Evolutionary conservation across 2,888 invertebrate species (phyloP).

Genomic region (Linnaemya vulpina): DNA sequence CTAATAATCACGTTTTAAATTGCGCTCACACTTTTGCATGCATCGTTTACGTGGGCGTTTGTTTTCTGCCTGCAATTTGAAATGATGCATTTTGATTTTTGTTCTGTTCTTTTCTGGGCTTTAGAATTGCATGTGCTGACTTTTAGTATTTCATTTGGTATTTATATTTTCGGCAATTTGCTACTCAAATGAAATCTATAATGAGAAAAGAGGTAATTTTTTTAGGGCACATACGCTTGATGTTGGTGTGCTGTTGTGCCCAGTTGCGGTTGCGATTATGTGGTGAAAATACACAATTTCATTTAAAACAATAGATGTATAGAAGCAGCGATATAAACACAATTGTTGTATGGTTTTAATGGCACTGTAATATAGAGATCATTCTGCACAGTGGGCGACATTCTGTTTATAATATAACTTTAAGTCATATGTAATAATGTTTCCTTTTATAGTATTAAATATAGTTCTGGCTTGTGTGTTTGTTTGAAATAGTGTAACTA

Average conservation of each 20-base stretch:
- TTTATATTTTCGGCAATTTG: conserved; percentile 26
- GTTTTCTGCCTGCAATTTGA: conserved; percentile 22
- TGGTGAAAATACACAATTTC: conserved; percentile 65
- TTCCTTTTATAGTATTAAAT: too few relatives aligned
- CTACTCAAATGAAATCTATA: conserved; percentile 22
- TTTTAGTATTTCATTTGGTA: conserved; percentile 56
- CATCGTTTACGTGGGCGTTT: conserved; percentile 54
- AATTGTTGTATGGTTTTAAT: conserved; percentile 59
- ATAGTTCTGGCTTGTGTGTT: too few relatives aligned
- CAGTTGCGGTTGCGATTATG: conserved; percentile 67
- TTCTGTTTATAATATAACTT: too few relatives aligned
- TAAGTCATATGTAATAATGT: too few relatives aligned
- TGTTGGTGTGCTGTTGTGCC: conserved; percentile 24
- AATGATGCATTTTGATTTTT: conserved; percentile 58
- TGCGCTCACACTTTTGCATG: conserved; percentile 42
- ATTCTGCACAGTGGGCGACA: conserved; percentile 47
- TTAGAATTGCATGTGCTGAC: conserved; percentile 58
- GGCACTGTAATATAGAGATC: conserved; percentile 38
- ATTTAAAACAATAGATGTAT: conserved; percentile 58
- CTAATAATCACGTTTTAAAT: conserved; percentile 69
- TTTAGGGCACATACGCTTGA: background rate
- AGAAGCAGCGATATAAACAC: conserved; percentile 30
- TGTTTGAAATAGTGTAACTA: too few relatives aligned
- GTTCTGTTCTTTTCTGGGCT: background rate
- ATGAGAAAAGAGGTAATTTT: conserved; percentile 6